These are phyloP conservation scores for Aptenodytes patagonicus DNA, from an alignment of 2,113 vertebrate genomes.

Conservation along the genomic window DNA sequence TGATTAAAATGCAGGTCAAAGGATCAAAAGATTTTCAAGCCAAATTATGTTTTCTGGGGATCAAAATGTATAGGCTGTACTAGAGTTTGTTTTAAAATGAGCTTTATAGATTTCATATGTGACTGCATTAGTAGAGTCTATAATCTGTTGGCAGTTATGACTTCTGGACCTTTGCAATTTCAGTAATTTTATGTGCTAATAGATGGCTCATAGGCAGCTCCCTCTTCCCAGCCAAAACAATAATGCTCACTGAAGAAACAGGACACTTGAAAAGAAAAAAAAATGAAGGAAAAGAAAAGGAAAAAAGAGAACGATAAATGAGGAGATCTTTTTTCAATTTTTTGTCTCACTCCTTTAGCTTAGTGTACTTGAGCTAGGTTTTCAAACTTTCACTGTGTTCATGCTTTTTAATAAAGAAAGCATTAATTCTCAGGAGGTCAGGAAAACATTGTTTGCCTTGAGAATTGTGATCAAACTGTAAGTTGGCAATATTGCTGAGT, in stretches of 20 bases:
- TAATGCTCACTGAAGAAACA: background rate
- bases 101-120: background rate
- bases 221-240: background rate
- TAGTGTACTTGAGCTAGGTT: background rate
- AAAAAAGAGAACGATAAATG: rapidly evolving
- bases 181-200: slow-evolving; percentile 33
- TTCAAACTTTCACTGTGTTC: background rate
- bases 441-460: background rate
- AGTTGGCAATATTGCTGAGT: background rate
- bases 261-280: background rate
- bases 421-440: background rate
- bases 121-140: background rate
- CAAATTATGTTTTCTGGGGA: background rate
- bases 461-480: rapidly evolving
- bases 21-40: background rate
- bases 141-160: background rate
- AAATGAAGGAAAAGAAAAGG: rapidly evolving
- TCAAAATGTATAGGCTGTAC: background rate
- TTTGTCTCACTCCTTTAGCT: background rate
- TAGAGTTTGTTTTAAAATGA: background rate
- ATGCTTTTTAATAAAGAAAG: background rate
- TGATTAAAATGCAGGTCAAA: background rate
- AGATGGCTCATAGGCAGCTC: slow-evolving; percentile 18
- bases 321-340: background rate
- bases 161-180: slow-evolving; percentile 25